Base-by-base conservation (phyloP, 2,888 invertebrate genomes). In the Aphelenchoides bicaudatus region DNA sequence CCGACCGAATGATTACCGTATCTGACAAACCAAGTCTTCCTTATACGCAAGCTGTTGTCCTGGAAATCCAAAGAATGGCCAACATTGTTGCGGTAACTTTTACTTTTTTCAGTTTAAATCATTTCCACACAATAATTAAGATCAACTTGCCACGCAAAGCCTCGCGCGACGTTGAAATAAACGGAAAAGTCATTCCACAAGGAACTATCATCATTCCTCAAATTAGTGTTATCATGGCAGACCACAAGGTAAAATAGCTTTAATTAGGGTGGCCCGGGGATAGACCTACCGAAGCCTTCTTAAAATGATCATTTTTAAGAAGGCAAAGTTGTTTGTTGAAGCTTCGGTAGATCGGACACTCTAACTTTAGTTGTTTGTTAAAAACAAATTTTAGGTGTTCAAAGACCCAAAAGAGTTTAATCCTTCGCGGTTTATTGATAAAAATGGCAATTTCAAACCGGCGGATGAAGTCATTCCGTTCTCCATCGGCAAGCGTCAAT, bases 41-140 rank as follows among this genome's bases (percentile, higher is more conserved):
- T 4, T 68, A 65, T 28, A 39, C 53, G n/a, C 56, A 61, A 21
- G 68, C 68, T 1, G 50, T 48, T 13, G 58, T 55, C 43, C 16
- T 43, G 43, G 43, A 54, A 27, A 31, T 39, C 13, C 54, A 54
- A 27, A 43, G 54, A 6, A 21, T 19, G 10, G 43, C 43, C 10
- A 43, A 43, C 43, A 43, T 43, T 25, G 23, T 43, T 8, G 49
- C 55, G 16, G 38, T 54, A n/a, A n/a, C n/a, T n/a, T n/a, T n/a
- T n/a, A n/a, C n/a, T n/a, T n/a, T n/a, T n/a, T n/a, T n/a, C n/a
- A n/a, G n/a, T n/a, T n/a, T n/a, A n/a, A n/a, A n/a, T n/a, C n/a
- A n/a, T n/a, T n/a, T n/a, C n/a, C n/a, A n/a, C n/a, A n/a, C n/a
- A n/a, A n/a, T n/a, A n/a, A n/a, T n/a, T n/a, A n/a, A n/a, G n/a